Percentiles rank a stretch among this genome's conserved stretches.
phyloP scores from a whole-genome alignment of 2,888 invertebrate species.

The Eurois occulta region DNA sequence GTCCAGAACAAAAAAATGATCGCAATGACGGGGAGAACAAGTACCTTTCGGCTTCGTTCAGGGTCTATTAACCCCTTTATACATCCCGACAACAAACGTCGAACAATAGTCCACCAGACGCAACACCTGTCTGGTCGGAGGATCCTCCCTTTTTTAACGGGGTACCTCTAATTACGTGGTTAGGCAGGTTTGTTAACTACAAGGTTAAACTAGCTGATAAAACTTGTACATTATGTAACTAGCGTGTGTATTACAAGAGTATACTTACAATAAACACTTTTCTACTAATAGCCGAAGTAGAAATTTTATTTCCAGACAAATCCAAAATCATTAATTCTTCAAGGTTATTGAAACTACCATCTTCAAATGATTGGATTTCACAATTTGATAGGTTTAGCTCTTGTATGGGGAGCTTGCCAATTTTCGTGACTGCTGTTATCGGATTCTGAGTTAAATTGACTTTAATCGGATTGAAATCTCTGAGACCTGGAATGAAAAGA shows the following conservation, averaged over 20 bases:
- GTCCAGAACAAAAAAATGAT: too few species aligned
- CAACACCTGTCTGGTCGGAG: too few species aligned
- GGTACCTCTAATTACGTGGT: too few species aligned
- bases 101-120: too few species aligned
- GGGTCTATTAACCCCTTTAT: too few species aligned
- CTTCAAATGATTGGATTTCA: conserved; percentile 89
- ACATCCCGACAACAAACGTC: too few species aligned
- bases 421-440: conserved; percentile 79
- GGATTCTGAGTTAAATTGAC: conserved; percentile 81
- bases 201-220: neutral
- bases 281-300: conserved; percentile 86
- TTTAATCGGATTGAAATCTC: conserved; percentile 61
- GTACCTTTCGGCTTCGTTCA: too few species aligned
- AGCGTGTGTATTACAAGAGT: neutral
- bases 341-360: conserved; percentile 90
- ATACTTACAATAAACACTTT: conserved; percentile 91
- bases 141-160: too few species aligned
- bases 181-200: neutral
- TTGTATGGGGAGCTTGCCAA: conserved; percentile 87
- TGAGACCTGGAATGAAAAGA: conserved; percentile 69
- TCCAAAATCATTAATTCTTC: conserved; percentile 91
- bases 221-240: neutral
- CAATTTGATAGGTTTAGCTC: conserved; percentile 91
- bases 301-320: conserved; percentile 92
- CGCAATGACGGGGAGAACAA: too few species aligned